Evolutionary conservation across 1,140 invertebrate species (phyloP).

Genomic region (Cylas formicarius): DNA sequence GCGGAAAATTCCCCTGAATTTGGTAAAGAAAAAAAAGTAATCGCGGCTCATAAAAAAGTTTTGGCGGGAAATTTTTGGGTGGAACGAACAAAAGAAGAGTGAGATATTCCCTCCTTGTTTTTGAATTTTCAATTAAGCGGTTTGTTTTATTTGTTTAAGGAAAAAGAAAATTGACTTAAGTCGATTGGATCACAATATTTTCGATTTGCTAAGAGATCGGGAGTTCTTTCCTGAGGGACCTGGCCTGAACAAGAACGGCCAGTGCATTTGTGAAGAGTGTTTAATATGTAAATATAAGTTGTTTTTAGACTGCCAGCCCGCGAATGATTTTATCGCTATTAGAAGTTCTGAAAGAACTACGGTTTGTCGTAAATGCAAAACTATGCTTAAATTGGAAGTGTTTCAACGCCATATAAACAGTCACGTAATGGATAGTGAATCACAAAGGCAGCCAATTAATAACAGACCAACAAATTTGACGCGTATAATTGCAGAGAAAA

Average conservation of each 20-base stretch:
- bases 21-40: slow-evolving; percentile 10
- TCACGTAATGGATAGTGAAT: too few relatives aligned
- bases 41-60: slow-evolving; percentile 24
- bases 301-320: slow-evolving; percentile 17
- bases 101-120: slow-evolving; percentile 7
- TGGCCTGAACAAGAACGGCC: slow-evolving; percentile 28
- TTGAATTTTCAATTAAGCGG: not conserved
- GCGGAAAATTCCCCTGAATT: slow-evolving; percentile 11
- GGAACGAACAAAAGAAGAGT: slow-evolving; percentile 25
- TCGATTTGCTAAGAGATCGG: slow-evolving; percentile 27
- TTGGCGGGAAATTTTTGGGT: slow-evolving; percentile 29
- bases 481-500: slow-evolving; percentile 10
- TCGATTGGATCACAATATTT: slow-evolving; percentile 28
- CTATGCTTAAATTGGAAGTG: slow-evolving; percentile 22
- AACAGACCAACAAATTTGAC: slow-evolving; percentile 9
- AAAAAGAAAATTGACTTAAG: slow-evolving; percentile 22
- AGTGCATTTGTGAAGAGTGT: slow-evolving; percentile 35
- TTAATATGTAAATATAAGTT: slow-evolving; percentile 27
- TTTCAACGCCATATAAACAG: slow-evolving; percentile 29
- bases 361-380: slow-evolving; percentile 24
- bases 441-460: not conserved
- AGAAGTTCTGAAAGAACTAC: slow-evolving; percentile 12
- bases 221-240: slow-evolving; percentile 24
- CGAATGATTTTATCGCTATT: slow-evolving; percentile 15
- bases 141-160: slow-evolving; percentile 15